Evolutionary conservation across 2,113 vertebrate species (phyloP).

Genomic region (Syrrhaptes paradoxus): DNA sequence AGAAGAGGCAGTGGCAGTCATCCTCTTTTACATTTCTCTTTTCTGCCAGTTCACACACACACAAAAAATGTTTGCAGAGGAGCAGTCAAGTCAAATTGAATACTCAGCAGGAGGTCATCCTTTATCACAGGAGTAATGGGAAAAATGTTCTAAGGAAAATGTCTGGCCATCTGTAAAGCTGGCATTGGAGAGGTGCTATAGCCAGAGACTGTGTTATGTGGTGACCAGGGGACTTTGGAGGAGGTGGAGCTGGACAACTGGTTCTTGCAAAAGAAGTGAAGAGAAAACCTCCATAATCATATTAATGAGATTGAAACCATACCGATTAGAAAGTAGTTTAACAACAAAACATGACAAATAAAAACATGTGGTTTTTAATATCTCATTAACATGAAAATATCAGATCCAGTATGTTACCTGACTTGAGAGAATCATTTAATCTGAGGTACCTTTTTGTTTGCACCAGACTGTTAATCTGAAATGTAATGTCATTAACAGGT

Average conservation of each 20-base stretch:
- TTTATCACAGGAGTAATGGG: slow-evolving; percentile 32
- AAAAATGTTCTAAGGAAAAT: slow-evolving; percentile 41
- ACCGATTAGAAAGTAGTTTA: not conserved
- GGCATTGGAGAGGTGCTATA: slow-evolving; percentile 21
- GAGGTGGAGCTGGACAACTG: not conserved
- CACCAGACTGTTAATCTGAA: not conserved
- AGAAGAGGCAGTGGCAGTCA: not conserved
- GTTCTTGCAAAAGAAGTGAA: not conserved
- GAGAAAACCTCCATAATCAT: not conserved
- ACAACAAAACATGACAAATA: not conserved
- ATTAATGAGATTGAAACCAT: not conserved
- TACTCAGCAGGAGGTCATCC: slow-evolving; percentile 28
- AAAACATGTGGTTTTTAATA: not conserved
- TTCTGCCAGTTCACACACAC: not conserved
- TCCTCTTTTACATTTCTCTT: not conserved
- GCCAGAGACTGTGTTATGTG: not conserved
- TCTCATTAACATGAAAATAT: not conserved
- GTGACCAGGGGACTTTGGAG: not conserved
- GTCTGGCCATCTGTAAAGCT: slow-evolving; percentile 17
- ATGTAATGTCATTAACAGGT: not conserved
- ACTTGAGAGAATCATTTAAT: not conserved
- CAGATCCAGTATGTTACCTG: not conserved
- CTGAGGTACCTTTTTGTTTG: not conserved
- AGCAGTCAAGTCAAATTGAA: slow-evolving; percentile 18
- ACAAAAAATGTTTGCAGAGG: slow-evolving; percentile 42